Base-by-base conservation (phyloP, 1,140 invertebrate genomes). In the Mactra quadrangularis region DNA sequence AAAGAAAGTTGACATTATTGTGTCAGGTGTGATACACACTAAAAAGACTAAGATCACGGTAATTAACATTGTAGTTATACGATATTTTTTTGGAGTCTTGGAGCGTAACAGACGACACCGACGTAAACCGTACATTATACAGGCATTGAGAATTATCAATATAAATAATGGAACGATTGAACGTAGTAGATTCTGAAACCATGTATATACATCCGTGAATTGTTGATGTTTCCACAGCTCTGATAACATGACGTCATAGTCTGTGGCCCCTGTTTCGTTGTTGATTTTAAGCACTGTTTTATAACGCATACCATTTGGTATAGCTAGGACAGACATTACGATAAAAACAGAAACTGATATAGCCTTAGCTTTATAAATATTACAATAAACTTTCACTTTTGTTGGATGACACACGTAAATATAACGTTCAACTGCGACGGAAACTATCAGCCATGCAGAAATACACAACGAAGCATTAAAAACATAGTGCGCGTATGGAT, bases 361-460 rank as follows among this genome's bases (percentile, higher is more conserved):
- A 9, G 88, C 76, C 25, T 86, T 83, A 0, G 91, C 90, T 3
- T 86, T 82, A 2, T 77, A 60, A 11, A 91, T 85, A 0, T 97
- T 99, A 93, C 98, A 99, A 31, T 98, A 94, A 0, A 96, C 96
- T 77, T 97, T 95, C 0, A 97, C 97, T 79, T 95, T 95, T 13
- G 98, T 94, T 0, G 97, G 97, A 92, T 98, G 97, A 91, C 98
- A 99, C 0, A 99, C 98, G 1, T 97, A 97, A 45, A 99, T 96
- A 93, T 97, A 99, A 62, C 98, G 94, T 92, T 99, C 98, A 84
- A 98, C 94, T 0, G 98, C 99, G 15, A 99, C 98, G 1, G 97
- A 97, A 52, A 99, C 95, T 1, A 98, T 99, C 85, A 99, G 94
- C 94, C 99, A 99, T 57, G 98, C 97, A 25, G 97, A 91, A 27